Evolutionary conservation across 1,140 invertebrate genomes (phyloP).

Genomic region (Ceratitis capitata): DNA sequence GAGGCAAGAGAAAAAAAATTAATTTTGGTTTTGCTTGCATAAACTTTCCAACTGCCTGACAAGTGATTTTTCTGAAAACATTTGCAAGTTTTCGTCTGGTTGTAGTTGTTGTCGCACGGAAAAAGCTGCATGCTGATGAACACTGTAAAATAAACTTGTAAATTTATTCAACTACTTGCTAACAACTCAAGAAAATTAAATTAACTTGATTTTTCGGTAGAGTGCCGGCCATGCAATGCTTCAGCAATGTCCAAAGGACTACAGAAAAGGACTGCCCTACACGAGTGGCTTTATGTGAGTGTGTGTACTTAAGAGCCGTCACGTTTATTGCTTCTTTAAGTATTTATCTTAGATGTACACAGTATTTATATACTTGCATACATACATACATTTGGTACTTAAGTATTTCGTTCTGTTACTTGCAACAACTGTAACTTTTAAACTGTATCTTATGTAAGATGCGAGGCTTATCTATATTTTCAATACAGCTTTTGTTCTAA

Average conservation of each 20-base stretch:
- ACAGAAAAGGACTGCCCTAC: neutral
- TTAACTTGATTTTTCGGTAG: neutral
- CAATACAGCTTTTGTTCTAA: no score
- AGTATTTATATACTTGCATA: neutral
- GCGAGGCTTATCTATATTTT: no score
- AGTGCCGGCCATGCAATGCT: neutral
- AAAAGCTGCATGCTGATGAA: neutral
- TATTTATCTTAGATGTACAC: neutral
- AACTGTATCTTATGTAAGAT: neutral
- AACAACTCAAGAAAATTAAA: slow-evolving; percentile 11
- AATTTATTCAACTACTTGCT: slow-evolving; percentile 33
- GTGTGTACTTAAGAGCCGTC: neutral
- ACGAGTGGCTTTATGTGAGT: neutral
- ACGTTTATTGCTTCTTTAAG: neutral
- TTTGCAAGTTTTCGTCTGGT: neutral
- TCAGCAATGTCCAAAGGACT: neutral
- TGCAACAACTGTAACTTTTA: neutral
- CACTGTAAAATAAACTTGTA: slow-evolving; percentile 34
- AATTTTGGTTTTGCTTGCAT: neutral
- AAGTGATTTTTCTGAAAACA: neutral
- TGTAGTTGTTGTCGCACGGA: neutral
- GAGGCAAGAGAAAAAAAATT: no score
- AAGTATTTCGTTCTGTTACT: no score
- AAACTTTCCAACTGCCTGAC: neutral
- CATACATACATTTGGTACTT: neutral